A percentile compares a stretch with the other conserved stretches of the same genome.
Conservation (phyloP, 2,113 vertebrate genomes). For the Xiphophorus couchianus region DNA sequence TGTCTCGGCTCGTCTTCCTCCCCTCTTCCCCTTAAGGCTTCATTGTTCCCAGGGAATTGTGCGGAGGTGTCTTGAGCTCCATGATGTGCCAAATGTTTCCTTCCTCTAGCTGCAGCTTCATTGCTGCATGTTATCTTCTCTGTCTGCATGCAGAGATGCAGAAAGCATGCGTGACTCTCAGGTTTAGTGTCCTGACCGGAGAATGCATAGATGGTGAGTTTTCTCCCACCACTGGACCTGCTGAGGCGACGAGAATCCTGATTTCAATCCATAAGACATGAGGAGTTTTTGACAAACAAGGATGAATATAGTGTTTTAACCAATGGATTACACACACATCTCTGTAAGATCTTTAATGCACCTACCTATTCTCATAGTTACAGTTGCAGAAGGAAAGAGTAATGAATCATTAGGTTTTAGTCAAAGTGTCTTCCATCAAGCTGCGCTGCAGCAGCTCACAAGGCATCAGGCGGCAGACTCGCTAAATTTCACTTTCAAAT, state of each 20-base stretch:
- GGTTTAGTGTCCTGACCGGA: constrained; percentile 21
- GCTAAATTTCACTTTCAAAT: constrained; percentile 55
- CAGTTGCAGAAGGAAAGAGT: constrained; percentile 20
- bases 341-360: neutral
- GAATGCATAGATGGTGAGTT: constrained; percentile 38
- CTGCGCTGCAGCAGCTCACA: constrained; percentile 26
- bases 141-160: constrained; percentile 18
- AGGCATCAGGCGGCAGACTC: constrained; percentile 48
- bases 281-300: neutral
- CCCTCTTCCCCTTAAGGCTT: constrained; percentile 45
- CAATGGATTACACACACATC: neutral
- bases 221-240: constrained; percentile 48
- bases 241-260: constrained; percentile 39
- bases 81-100: constrained; percentile 35
- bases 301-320: neutral
- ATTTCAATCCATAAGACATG: neutral
- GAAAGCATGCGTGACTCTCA: constrained; percentile 45
- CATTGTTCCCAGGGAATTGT: constrained; percentile 41
- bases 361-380: constrained; percentile 32
- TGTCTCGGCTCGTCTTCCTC: constrained; percentile 30
- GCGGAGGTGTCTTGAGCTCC: constrained; percentile 43
- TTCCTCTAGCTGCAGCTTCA: constrained; percentile 33
- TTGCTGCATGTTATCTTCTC: constrained; percentile 29
- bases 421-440: constrained; percentile 16
- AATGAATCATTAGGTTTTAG: constrained; percentile 49